Conservation (phyloP, 2,888 invertebrate genomes). For the Macropis europaea region DNA sequence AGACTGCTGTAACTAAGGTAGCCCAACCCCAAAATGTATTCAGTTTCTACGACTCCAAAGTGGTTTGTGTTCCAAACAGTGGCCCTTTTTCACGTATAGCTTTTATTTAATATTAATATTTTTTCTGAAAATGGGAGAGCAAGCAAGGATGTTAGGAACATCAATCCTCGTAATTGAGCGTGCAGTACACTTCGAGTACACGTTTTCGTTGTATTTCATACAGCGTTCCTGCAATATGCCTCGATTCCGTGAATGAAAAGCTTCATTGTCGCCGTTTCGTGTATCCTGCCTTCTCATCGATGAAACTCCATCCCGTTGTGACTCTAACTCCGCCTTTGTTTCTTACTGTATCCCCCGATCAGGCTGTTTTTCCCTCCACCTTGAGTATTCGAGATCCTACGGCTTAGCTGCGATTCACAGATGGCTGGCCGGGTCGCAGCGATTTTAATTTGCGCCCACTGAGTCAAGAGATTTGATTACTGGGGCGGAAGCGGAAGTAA, state of each 20-base stretch:
- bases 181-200: too few relatives aligned
- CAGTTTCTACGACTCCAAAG: too few relatives aligned
- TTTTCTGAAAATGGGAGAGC: too few relatives aligned
- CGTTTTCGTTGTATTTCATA: background rate
- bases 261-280: background rate
- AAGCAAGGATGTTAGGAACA: too few relatives aligned
- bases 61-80: too few relatives aligned
- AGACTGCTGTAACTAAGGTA: too few relatives aligned
- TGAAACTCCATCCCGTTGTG: background rate
- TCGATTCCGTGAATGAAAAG: background rate
- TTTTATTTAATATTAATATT: too few relatives aligned
- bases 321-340: background rate
- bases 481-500: conserved; percentile 70
- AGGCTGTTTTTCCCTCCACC: background rate
- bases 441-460: conserved; percentile 70
- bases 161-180: too few relatives aligned
- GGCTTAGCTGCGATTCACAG: conserved; percentile 20
- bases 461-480: conserved; percentile 75
- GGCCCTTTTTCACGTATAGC: too few relatives aligned
- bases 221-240: background rate
- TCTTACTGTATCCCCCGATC: background rate
- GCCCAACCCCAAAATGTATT: too few relatives aligned
- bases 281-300: too few relatives aligned
- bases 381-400: background rate
- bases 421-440: conserved; percentile 37